Evolutionary conservation across 2,113 vertebrate species (phyloP).

Genomic region (Zosterops borbonicus): DNA sequence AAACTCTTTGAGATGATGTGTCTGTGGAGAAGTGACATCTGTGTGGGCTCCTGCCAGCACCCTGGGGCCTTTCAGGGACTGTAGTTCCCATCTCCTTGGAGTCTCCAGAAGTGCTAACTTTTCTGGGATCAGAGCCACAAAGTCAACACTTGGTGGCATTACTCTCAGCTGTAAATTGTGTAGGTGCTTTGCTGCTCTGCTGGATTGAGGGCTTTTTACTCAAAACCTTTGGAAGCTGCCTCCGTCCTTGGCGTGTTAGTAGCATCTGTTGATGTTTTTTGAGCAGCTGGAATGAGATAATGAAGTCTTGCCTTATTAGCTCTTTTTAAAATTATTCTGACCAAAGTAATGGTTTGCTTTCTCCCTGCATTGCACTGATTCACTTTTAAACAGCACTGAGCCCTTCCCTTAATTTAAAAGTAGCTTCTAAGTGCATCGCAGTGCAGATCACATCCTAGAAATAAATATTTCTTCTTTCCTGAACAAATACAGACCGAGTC

Average conservation of each 20-base stretch:
- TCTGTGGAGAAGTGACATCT: neutral
- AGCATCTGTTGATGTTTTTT: neutral
- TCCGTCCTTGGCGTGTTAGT: fast-evolving
- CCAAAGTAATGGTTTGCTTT: neutral
- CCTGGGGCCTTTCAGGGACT: neutral
- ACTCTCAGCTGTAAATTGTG: neutral
- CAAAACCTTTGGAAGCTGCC: neutral
- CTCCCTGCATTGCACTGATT: neutral
- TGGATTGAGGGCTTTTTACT: neutral
- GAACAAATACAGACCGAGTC: neutral
- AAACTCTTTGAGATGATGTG: neutral
- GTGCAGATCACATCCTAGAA: neutral
- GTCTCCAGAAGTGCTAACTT: neutral
- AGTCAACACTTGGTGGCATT: neutral
- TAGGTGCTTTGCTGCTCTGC: neutral
- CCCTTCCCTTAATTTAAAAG: neutral
- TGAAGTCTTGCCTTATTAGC: neutral
- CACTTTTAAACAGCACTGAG: neutral
- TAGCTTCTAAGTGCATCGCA: neutral
- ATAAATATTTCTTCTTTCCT: neutral
- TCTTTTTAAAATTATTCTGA: neutral
- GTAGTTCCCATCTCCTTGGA: neutral
- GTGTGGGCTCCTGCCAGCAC: neutral
- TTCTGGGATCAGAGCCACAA: neutral
- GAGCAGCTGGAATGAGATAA: neutral